Percentiles rank a stretch among this genome's conserved stretches.
These are phyloP conservation scores for Lacanobia wlatinum DNA, from an alignment of 2,888 invertebrate species.

Conservation along the genomic window DNA sequence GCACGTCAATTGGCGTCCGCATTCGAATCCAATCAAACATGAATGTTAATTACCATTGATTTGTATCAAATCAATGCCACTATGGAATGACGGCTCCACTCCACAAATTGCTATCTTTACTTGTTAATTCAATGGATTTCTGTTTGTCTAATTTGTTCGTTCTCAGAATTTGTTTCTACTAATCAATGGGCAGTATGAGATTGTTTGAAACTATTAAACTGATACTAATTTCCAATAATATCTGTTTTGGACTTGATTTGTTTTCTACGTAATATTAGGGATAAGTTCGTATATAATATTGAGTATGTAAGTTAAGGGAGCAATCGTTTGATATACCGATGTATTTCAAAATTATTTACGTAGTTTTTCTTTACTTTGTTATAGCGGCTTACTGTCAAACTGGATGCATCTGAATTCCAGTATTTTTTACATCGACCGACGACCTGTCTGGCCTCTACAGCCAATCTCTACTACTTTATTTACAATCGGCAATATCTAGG, in stretches of 20 bases:
- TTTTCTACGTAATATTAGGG: background rate
- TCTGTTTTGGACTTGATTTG: background rate
- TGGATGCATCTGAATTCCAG: too few relatives aligned
- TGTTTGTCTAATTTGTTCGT: constrained; percentile 6
- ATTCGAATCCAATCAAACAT: constrained; percentile 64
- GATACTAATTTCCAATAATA: background rate
- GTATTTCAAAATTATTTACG: too few relatives aligned
- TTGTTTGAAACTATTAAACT: constrained; percentile 8
- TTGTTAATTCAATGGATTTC: constrained; percentile 14
- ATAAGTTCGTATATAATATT: too few relatives aligned
- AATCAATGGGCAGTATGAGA: constrained; percentile 3
- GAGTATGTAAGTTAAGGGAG: too few relatives aligned
- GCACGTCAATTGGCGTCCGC: constrained; percentile 42
- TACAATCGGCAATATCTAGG: background rate
- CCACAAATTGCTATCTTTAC: constrained; percentile 20
- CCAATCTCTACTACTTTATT: background rate
- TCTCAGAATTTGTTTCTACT: constrained; percentile 20
- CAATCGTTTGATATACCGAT: too few relatives aligned
- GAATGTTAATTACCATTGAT: constrained; percentile 59
- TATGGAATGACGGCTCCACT: constrained; percentile 24
- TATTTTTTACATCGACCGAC: too few relatives aligned
- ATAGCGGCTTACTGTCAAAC: too few relatives aligned
- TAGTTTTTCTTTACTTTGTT: too few relatives aligned
- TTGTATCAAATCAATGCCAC: constrained; percentile 55
- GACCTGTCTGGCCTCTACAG: too few relatives aligned